Conservation (phyloP, 2,888 invertebrate species). For the Rhogogaster chlorosoma region DNA sequence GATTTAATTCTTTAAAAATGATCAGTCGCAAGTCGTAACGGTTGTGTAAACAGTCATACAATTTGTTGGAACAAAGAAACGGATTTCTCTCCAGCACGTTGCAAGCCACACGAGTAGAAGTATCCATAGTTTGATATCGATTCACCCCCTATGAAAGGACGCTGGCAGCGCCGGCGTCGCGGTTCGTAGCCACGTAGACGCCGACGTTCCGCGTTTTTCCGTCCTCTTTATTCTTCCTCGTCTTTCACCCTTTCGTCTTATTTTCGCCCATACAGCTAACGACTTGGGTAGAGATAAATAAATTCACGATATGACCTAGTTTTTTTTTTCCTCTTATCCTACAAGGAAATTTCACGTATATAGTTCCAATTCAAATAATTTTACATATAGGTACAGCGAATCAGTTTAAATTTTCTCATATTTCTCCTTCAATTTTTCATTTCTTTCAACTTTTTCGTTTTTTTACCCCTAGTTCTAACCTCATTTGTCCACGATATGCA, state of each 20-base stretch:
- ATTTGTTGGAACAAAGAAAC: neutral
- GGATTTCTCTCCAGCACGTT: neutral
- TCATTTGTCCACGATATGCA: neutral
- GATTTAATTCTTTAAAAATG: too few species aligned
- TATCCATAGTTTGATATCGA: neutral
- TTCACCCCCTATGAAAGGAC: neutral
- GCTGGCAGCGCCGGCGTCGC: conserved; percentile 2
- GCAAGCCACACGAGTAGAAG: neutral
- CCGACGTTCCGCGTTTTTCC: neutral
- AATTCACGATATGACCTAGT: too few species aligned
- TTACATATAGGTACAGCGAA: too few species aligned
- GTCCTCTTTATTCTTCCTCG: neutral
- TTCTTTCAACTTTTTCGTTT: too few species aligned
- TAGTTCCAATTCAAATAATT: too few species aligned
- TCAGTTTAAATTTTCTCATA: too few species aligned
- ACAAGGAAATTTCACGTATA: too few species aligned
- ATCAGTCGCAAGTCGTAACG: too few species aligned
- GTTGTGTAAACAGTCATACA: neutral
- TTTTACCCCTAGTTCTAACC: neutral
- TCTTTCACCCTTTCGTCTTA: neutral
- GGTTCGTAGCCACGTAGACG: neutral
- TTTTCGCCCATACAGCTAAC: conserved; percentile 1
- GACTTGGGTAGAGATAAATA: neutral
- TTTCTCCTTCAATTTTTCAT: neutral
- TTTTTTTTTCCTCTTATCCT: too few species aligned